Evolutionary conservation across 30 jellyfish, hydroid and myxozoan species (phyloP), one percentile per base, ranked within the genome.

Genomic region (Hydra vulgaris): DNA sequence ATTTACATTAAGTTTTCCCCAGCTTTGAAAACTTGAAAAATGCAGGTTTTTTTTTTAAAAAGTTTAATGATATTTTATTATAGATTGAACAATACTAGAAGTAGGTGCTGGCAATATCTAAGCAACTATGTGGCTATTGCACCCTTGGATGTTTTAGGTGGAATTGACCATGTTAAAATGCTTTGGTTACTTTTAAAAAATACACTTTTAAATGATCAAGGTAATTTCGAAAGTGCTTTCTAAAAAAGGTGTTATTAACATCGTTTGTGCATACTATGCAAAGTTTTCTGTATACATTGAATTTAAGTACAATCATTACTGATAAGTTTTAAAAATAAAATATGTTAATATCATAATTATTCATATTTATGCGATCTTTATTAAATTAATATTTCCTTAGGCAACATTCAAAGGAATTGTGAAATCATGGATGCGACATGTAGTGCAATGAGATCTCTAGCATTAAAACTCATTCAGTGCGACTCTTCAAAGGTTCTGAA

Each of bases 91-190:
- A 78, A 53, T 17, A 40, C 69, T 21, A 40, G 69, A 23, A 78
- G 69, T 18, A 77, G 85, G 0, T 78, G 79, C 8, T 78, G 85
- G 85, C 85, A 78, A 52, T 78, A 55, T n/a, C 26, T 78, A 54
- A 78, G 85, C 79, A 78, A 78, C 25, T 23, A 27, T 0, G 70
- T 78, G 40, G 40, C 85, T 22, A 25, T 26, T n/a, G 53, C 80
- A 3, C 79, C 85, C 18, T 7, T 27, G 61, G 85, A 78, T 15
- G 18, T 52, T 23, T 24, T 18, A 21, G 74, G 74, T 1, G 53
- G 54, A 27, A n/a, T 20, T n/a, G 85, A 78, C 15, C 25, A 52
- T 27, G 27, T 78, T 53, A 19, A 53, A 23, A 78, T 53, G 19
- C 26, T 78, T 18, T 78, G 85, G 85, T n/a, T n/a, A 40, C 26